Evolutionary conservation across 2,797 vertebrate species (phyloP), one percentile per base, ranked within the genome.

Genomic region (Halcyon leucocephala): DNA sequence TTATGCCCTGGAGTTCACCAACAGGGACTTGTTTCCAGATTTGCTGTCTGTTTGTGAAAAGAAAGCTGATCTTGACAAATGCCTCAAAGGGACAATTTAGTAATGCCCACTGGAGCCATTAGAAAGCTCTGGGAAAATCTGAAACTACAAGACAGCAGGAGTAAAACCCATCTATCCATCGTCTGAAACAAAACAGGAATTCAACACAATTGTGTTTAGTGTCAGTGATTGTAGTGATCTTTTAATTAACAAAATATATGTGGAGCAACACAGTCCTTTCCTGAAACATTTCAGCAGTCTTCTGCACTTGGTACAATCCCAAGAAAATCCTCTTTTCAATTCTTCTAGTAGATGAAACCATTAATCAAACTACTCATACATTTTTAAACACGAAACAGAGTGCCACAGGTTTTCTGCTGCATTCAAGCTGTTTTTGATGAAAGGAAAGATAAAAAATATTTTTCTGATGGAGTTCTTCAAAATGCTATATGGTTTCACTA

Each of bases 351-450:
- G 67, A 85, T 14, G 10, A 87, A 95, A 78, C 44, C 35, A 92
- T 96, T 96, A 85, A 95, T 90, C 87, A 91, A 81, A 52, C 41
- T 67, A 29, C 55, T 96, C 70, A 78, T 76, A 54, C 44, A 82
- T 95, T 94, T 97, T 92, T 83, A 96, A 95, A 82, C 29, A 78
- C 85, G 60, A 86, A 91, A 52, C 51, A 78, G 54, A 66, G 17
- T 77, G 54, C 9, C 4, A 17, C n/a, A 70, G 55, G 60, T 91
- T 93, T 94, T 64, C 77, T 91, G 54, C 51, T 81, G 33, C 60
- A 86, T 92, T 95, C 89, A 90, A 91, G 65, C 58, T 91, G 57
- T 24, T 92, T 86, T 39, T 73, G 62, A 77, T 92, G 70, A 87
- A 95, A 93, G 31, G 9, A 21, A 65, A 93, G 76, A 94, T 84